A percentile compares a stretch with the other conserved stretches of the same genome.
phyloP scores from a whole-genome alignment of 2,113 vertebrate species.

The Montifringilla adamsi region DNA sequence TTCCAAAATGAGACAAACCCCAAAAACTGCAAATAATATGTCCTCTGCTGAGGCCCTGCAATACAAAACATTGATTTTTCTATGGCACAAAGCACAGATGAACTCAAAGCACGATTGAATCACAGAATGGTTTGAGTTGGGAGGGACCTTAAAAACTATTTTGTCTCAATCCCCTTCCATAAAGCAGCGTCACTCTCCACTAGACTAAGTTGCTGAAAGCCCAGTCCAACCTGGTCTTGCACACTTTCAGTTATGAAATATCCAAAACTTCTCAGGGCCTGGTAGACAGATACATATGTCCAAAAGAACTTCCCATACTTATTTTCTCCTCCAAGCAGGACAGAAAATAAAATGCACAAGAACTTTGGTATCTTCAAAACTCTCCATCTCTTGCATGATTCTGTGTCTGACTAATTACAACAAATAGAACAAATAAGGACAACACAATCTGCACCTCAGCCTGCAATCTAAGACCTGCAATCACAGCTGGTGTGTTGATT shows the following conservation, averaged over 20 bases:
- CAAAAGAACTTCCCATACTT: not conserved
- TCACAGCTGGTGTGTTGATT: not conserved
- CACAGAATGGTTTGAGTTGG: not conserved
- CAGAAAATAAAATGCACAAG: not conserved
- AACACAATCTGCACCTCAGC: not conserved
- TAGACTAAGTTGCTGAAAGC: not conserved
- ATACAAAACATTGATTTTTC: not conserved
- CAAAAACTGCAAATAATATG: not conserved
- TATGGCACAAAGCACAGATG: not conserved
- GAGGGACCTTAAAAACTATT: not conserved
- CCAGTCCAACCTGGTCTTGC: not conserved
- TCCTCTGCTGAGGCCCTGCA: not conserved
- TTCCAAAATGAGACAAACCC: not conserved
- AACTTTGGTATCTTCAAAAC: not conserved
- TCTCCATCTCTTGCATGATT: not conserved
- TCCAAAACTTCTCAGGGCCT: not conserved
- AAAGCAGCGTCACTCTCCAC: not conserved
- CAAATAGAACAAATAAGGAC: not conserved
- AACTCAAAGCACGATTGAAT: not conserved
- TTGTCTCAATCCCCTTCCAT: not conserved
- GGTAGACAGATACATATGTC: accelerated
- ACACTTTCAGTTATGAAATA: not conserved
- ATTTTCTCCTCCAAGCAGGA: not conserved
- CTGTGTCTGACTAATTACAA: not conserved
- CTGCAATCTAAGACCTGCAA: not conserved